Evolutionary conservation across 2,797 vertebrate genomes (phyloP), one percentile per base, ranked within the genome.

Genomic region (Typhlichthys eigenmanni): DNA sequence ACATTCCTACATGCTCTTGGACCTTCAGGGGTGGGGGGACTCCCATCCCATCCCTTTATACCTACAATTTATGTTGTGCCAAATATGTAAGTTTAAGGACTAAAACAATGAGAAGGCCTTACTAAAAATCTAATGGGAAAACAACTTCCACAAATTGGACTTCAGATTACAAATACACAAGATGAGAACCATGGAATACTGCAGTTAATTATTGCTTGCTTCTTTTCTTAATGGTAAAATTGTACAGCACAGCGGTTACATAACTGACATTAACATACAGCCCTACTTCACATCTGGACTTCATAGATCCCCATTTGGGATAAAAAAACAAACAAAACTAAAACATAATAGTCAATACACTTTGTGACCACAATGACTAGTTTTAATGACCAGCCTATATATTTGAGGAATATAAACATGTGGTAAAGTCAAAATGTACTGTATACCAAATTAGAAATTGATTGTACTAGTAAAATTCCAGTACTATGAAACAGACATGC

Each of bases 101-200:
- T 75, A 76, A 38, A 52, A 68, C 53, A 55, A 64, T 58, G 56
- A 14, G 62, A 66, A 68, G 76, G 58, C 71, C 29, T 54, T 14
- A n/a, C 38, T 60, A 16, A 34, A 64, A 14, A 55, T 66, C 73
- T 58, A 74, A 67, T 14, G 71, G 71, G 73, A 73, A 71, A 48
- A 76, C 58, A 62, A 80, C 83, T 85, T 87, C 78, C 79, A 82
- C 62, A 71, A 79, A 78, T 83, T 75, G 46, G 80, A 79, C 72
- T 76, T 58, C 54, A 45, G 57, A 29, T 11, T 46, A 81, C 72
- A 75, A 53, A 83, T 64, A 83, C 78, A 78, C 67, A 8, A 62
- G 55, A 24, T 53, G 53, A 61, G 4, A 76, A 68, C 70, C 77
- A 62, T 52, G 47, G 73, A 55, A 57, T 68, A 71, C 58, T 62